A percentile compares a stretch with the other conserved stretches of the same genome.
Evolutionary conservation across 2,888 invertebrate species (phyloP).

Genomic region (Ectemnius cavifrons): DNA sequence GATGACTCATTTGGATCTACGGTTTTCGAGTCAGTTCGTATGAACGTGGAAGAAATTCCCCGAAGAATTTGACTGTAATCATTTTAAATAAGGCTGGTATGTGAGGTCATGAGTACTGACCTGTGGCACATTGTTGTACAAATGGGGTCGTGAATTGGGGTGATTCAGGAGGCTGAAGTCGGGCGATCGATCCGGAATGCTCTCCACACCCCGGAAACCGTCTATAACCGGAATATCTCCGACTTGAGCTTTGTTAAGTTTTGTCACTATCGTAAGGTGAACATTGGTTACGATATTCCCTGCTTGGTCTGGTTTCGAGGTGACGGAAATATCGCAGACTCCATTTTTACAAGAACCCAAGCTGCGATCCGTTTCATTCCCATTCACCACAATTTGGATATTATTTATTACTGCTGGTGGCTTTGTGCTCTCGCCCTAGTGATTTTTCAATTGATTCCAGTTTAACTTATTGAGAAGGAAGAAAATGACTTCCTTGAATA

Average conservation of each 20-base stretch:
- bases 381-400: conserved; percentile 58
- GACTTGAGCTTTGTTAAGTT: conserved; percentile 37
- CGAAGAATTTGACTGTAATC: too few species aligned
- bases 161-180: conserved; percentile 28
- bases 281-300: conserved; percentile 63
- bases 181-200: conserved; percentile 23
- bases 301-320: conserved; percentile 43
- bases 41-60: neutral
- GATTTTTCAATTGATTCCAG: conserved; percentile 5
- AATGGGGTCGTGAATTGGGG: conserved; percentile 23
- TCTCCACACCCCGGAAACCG: conserved; percentile 56
- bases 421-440: conserved; percentile 22
- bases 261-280: conserved; percentile 60
- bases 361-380: conserved; percentile 42
- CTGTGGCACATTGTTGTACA: conserved; percentile 59
- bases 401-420: conserved; percentile 54
- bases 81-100: too few species aligned
- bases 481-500: conserved; percentile 23
- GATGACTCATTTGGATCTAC: conserved; percentile 52
- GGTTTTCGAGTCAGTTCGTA: neutral
- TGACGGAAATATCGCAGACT: conserved; percentile 58
- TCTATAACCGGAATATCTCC: conserved; percentile 64
- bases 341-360: conserved; percentile 51
- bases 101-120: conserved; percentile 38
- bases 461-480: neutral